A percentile compares a stretch with the other conserved stretches of the same genome.
Conservation (phyloP, 2,113 vertebrate species). For the Agelaius phoeniceus region DNA sequence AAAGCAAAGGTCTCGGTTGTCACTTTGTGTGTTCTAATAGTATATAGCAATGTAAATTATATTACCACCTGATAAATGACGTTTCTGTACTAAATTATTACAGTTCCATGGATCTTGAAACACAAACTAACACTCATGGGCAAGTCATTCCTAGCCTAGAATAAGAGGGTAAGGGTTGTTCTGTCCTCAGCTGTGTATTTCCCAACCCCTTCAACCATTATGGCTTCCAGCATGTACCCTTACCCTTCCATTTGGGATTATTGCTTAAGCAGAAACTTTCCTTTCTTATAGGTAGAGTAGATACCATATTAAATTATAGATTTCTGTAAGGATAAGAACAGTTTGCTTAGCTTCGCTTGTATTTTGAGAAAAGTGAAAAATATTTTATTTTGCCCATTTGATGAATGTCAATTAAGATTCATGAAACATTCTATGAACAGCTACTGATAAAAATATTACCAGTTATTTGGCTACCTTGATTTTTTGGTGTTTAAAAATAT, state of each 20-base stretch:
- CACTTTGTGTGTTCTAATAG: conserved; percentile 67
- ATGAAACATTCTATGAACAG: neutral
- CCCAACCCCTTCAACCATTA: conserved; percentile 19
- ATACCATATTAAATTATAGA: neutral
- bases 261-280: conserved; percentile 27
- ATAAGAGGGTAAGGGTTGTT: conserved; percentile 64
- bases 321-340: neutral
- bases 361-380: neutral
- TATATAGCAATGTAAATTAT: conserved; percentile 51
- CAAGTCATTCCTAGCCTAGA: conserved; percentile 64
- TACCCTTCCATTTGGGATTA: conserved; percentile 36
- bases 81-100: conserved; percentile 58
- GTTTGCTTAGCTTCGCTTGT: neutral
- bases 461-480: neutral
- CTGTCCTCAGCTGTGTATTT: conserved; percentile 48
- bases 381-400: conserved; percentile 39
- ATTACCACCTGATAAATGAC: conserved; percentile 42
- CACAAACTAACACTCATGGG: conserved; percentile 56
- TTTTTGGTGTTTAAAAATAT: neutral
- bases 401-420: conserved; percentile 19
- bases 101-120: conserved; percentile 64
- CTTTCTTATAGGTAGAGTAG: neutral
- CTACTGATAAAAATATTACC: neutral
- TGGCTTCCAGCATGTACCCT: conserved; percentile 42
- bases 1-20: conserved; percentile 82